Evolutionary conservation across 2,797 vertebrate genomes (phyloP).

Genomic region (Oophaga sylvatica): DNA sequence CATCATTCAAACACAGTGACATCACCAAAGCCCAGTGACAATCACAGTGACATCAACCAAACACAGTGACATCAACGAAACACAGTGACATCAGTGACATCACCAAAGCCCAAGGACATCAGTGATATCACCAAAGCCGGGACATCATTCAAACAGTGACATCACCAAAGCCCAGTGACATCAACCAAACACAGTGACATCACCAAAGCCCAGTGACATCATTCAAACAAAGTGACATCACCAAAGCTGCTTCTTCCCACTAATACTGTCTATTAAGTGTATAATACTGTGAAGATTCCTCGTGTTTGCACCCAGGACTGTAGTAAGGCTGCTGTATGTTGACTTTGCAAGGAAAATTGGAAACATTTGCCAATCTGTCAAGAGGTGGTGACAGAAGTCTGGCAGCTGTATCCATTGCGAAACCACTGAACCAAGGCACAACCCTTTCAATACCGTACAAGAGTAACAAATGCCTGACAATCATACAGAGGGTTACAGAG

Average conservation of each 20-base stretch:
- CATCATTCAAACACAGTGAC: too few relatives aligned
- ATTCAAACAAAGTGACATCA: background rate
- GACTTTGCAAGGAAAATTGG: background rate
- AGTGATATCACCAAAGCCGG: too few relatives aligned
- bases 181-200: background rate
- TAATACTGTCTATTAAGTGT: slow-evolving; percentile 7
- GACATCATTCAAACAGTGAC: too few relatives aligned
- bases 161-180: too few relatives aligned
- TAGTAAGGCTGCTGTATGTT: background rate
- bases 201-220: too few relatives aligned
- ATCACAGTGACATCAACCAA: too few relatives aligned
- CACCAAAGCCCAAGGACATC: too few relatives aligned
- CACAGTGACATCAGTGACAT: too few relatives aligned
- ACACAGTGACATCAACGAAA: too few relatives aligned
- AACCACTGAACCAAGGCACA: background rate
- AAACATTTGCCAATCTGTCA: background rate
- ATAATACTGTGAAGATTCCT: slow-evolving; percentile 26
- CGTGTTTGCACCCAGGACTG: background rate
- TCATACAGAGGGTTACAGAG: background rate
- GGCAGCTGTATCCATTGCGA: background rate
- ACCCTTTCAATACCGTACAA: background rate
- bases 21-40: too few relatives aligned
- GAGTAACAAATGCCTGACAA: background rate
- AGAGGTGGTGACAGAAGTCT: background rate
- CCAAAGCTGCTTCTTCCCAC: background rate